Base-by-base conservation (phyloP, 1,140 invertebrate genomes). In the Phortica variegata region DNA sequence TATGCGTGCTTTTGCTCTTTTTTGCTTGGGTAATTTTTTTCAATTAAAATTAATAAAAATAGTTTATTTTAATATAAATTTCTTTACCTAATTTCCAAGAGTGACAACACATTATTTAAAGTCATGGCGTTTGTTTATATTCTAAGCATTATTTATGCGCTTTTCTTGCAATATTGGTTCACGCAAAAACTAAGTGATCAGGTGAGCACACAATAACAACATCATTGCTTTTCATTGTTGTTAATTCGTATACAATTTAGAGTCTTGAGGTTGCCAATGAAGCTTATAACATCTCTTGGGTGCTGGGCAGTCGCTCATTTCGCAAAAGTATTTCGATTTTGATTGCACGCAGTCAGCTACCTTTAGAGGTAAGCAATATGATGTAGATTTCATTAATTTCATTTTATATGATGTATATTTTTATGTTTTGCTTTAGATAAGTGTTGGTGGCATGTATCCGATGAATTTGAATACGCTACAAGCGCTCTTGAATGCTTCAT, bases 381-480 rank as follows among this genome's bases (percentile, higher is more conserved):
- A 19, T n/a, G n/a, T n/a, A n/a, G n/a, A n/a, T n/a, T n/a, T n/a
- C n/a, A n/a, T n/a, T n/a, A n/a, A n/a, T n/a, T n/a, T n/a, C n/a
- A n/a, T n/a, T n/a, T n/a, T n/a, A n/a, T n/a, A 8, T 46, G 8
- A 19, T 16, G 34, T 34, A 32, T 16, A 21, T 7, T n/a, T n/a
- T n/a, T n/a, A n/a, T n/a, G n/a, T n/a, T n/a, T n/a, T n/a, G n/a
- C n/a, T 29, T 2, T 23, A 50, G 48, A 43, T 50, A 2, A 18
- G 2, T 4, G 48, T 41, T 29, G 48, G 48, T 13, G 48, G 48
- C 3, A 39, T 50, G 26, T 43, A 38, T 32, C 48, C 48, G 0
- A 50, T 50, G 48, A 50, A 31, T n/a, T 21, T 50, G 20, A 31
- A 50, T 10, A 34, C 48, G 32, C 43, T 50, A 39, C 48, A 50